These are phyloP conservation scores for Allygus modestus DNA, from an alignment of 2,888 invertebrate species.

Conservation along the genomic window DNA sequence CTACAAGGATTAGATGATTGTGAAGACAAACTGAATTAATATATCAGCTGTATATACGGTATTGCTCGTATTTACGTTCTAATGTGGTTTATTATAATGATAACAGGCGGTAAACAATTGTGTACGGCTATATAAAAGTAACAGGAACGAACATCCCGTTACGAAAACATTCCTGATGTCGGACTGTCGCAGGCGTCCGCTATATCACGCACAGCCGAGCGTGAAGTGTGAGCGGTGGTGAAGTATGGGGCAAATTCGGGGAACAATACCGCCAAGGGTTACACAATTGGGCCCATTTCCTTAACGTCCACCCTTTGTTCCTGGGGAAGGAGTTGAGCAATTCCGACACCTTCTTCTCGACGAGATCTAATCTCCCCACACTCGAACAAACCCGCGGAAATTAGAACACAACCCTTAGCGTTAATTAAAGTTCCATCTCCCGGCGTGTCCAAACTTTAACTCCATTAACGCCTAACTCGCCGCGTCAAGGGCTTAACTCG, in stretches of 20 bases:
- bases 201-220: slow-evolving; percentile 18
- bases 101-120: no score
- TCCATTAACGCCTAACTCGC: slow-evolving; percentile 40
- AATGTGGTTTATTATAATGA: no score
- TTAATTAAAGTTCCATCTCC: slow-evolving; percentile 64
- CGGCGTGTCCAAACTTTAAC: slow-evolving; percentile 48
- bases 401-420: slow-evolving; percentile 62
- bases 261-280: slow-evolving; percentile 51
- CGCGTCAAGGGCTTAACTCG: slow-evolving; percentile 52
- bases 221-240: slow-evolving; percentile 1
- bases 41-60: no score
- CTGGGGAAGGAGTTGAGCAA: slow-evolving; percentile 63
- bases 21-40: no score
- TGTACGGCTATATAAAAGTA: no score
- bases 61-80: no score
- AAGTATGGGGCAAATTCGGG: slow-evolving; percentile 43
- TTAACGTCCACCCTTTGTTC: slow-evolving; percentile 58
- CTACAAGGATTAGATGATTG: no score
- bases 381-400: slow-evolving; percentile 59
- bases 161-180: no score
- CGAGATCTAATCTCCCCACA: slow-evolving; percentile 50
- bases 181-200: no score
- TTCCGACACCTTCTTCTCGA: slow-evolving; percentile 64
- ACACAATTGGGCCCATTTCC: slow-evolving; percentile 61
- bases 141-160: no score